phyloP scores from a whole-genome alignment of 2,888 invertebrate species.

The Drosophila nr. perissopoda region DNA sequence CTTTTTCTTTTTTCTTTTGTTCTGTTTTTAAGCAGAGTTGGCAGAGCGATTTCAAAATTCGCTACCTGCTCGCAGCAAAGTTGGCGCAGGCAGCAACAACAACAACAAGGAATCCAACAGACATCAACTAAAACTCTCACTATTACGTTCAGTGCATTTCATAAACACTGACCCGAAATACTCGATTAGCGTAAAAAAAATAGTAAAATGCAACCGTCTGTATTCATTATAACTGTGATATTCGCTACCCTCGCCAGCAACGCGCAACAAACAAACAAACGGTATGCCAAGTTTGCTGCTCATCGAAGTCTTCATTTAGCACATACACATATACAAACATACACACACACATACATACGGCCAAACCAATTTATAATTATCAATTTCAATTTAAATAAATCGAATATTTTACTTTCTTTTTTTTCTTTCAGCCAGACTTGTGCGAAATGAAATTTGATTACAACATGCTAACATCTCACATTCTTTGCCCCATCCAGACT shows the following conservation, averaged over 20 bases:
- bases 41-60: constrained; percentile 48
- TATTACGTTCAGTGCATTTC: neutral
- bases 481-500: constrained; percentile 86
- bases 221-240: constrained; percentile 62
- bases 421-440: no score
- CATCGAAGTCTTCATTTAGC: constrained; percentile 55
- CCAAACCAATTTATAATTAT: neutral
- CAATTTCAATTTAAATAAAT: neutral
- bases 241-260: constrained; percentile 54
- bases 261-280: constrained; percentile 47
- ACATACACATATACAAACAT: constrained; percentile 8
- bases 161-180: constrained; percentile 12
- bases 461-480: neutral
- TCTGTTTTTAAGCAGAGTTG: constrained; percentile 17
- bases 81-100: constrained; percentile 16
- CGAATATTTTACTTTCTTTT: neutral
- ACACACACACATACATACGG: constrained; percentile 6
- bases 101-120: constrained; percentile 24
- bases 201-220: constrained; percentile 44
- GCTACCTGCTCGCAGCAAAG: constrained; percentile 49
- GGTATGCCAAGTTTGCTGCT: constrained; percentile 60
- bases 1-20: neutral
- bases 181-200: constrained; percentile 4
- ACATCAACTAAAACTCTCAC: constrained; percentile 29
- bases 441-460: neutral